phyloP scores from a whole-genome alignment of 2,888 invertebrate genomes.

The Allolobophora icterica region DNA sequence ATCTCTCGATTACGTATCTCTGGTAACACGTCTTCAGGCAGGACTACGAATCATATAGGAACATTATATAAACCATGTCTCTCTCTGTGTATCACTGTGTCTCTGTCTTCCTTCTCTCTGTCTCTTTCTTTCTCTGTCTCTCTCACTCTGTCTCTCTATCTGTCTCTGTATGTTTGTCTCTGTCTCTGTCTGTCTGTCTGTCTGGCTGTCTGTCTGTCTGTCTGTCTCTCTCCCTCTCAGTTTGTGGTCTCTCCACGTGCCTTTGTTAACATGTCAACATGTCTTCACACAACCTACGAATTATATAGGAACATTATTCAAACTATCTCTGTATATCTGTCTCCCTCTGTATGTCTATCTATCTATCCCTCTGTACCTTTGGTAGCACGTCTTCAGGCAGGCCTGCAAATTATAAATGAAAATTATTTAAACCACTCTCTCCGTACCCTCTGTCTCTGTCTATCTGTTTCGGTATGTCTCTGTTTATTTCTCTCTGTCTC shows the following conservation, averaged over 20 bases:
- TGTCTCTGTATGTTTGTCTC: too few relatives aligned
- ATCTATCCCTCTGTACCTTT: too few relatives aligned
- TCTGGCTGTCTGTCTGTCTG: too few relatives aligned
- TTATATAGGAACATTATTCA: too few relatives aligned
- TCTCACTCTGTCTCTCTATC: not conserved
- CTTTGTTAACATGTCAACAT: too few relatives aligned
- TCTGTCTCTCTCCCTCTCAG: too few relatives aligned
- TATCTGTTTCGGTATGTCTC: slow-evolving; percentile 19
- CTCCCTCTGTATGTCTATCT: too few relatives aligned
- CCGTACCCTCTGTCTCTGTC: not conserved
- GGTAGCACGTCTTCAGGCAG: slow-evolving; percentile 47
- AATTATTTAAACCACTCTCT: not conserved
- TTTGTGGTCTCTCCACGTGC: too few relatives aligned
- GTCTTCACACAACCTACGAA: too few relatives aligned
- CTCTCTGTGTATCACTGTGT: slow-evolving; percentile 15
- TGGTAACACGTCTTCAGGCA: slow-evolving; percentile 48
- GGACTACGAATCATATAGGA: slow-evolving; percentile 34
- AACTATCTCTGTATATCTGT: too few relatives aligned
- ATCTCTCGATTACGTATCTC: slow-evolving; percentile 41
- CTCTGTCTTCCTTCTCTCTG: slow-evolving; percentile 27
- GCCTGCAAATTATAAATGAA: slow-evolving; percentile 32
- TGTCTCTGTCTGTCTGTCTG: too few relatives aligned
- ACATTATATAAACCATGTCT: not conserved
- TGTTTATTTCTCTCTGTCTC: too few relatives aligned
- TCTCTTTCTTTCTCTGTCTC: not conserved